These are phyloP conservation scores for Zonotrichia leucophrys DNA, from an alignment of 2,113 vertebrate genomes.

Conservation along the genomic window DNA sequence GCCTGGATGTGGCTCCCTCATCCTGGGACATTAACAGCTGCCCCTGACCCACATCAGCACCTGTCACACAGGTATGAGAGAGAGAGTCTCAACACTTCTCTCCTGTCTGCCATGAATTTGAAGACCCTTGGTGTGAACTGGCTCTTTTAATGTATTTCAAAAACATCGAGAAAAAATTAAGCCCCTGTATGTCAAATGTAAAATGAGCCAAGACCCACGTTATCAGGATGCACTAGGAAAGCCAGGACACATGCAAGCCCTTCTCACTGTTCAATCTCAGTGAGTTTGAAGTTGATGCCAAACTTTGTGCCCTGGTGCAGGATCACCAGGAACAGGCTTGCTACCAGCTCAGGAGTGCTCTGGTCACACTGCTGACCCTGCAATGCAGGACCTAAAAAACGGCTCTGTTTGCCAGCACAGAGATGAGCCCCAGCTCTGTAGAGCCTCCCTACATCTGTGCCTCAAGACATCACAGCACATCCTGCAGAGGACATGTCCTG, in stretches of 20 bases:
- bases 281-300: background rate
- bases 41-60: background rate
- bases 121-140: background rate
- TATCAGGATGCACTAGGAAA: background rate
- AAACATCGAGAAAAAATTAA: background rate
- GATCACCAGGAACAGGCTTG: background rate
- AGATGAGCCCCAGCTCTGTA: too few relatives aligned
- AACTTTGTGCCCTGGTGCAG: background rate
- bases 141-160: background rate
- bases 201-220: background rate
- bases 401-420: background rate
- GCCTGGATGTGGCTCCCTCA: background rate
- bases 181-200: background rate
- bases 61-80: background rate
- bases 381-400: background rate
- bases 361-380: accelerated
- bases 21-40: background rate
- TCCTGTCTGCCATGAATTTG: background rate
- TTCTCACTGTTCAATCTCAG: background rate
- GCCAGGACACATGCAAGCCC: background rate
- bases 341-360: background rate
- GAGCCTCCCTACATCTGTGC: background rate
- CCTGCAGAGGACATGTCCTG: background rate
- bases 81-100: background rate
- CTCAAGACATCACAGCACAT: background rate